These are phyloP conservation scores for Okapia johnstoni DNA, from an alignment of 2,113 vertebrate species.

Conservation along the genomic window DNA sequence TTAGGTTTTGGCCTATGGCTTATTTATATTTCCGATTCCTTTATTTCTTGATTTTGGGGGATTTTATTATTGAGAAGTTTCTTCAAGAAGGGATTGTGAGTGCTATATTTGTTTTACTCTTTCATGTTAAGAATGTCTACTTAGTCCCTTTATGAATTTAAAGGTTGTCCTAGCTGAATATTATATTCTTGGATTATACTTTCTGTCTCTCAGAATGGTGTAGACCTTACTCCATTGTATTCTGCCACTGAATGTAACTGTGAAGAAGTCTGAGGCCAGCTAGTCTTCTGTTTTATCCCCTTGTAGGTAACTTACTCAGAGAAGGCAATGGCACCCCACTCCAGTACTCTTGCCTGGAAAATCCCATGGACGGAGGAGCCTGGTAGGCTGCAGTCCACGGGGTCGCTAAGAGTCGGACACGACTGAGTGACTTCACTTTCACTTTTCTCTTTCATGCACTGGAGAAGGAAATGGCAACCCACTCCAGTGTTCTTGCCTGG, in stretches of 20 bases:
- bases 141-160: not conserved
- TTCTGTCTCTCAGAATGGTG: not conserved
- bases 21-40: constrained; percentile 3
- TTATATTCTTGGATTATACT: not conserved
- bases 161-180: not conserved
- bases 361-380: too few species aligned
- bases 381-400: too few species aligned
- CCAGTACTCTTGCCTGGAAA: too few species aligned
- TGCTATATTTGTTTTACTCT: not conserved
- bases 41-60: constrained; percentile 29
- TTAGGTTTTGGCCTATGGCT: not conserved
- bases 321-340: too few species aligned
- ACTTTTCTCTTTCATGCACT: too few species aligned
- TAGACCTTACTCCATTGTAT: not conserved
- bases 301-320: not conserved
- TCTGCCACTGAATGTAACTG: constrained; percentile 15
- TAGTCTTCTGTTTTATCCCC: not conserved
- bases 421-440: too few species aligned
- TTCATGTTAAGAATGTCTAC: constrained; percentile 9
- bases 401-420: too few species aligned
- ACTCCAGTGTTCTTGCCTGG: too few species aligned
- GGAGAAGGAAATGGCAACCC: too few species aligned
- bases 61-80: not conserved
- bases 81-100: not conserved
- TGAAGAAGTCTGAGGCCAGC: not conserved